These are phyloP conservation scores for Dallia pectoralis DNA, from an alignment of 2,797 vertebrate genomes.

Conservation along the genomic window DNA sequence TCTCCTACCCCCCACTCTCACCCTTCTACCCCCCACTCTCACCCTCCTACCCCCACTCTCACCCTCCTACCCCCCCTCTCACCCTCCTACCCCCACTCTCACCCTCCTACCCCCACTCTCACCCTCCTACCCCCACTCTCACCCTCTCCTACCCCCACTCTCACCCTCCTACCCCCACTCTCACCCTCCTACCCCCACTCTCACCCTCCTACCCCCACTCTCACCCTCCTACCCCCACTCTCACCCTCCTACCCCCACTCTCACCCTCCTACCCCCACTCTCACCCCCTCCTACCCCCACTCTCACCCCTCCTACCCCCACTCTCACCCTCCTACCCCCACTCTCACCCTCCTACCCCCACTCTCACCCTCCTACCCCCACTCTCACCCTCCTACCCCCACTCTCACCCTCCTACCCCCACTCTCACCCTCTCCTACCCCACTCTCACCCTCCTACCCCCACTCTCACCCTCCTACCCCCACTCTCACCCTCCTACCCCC, in stretches of 20 bases:
- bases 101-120: conserved; percentile 40
- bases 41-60: too few species aligned
- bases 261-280: background rate
- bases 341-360: too few species aligned
- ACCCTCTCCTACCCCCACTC: too few species aligned
- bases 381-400: too few species aligned
- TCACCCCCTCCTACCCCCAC: background rate
- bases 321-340: too few species aligned
- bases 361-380: too few species aligned
- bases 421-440: background rate
- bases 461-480: too few species aligned
- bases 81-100: conserved; percentile 38
- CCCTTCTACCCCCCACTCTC: background rate
- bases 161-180: too few species aligned
- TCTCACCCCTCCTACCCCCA: background rate
- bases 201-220: too few species aligned
- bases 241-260: background rate
- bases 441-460: background rate
- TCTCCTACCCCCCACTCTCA: too few species aligned
- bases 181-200: too few species aligned
- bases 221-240: background rate
- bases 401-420: too few species aligned
- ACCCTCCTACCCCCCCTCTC: conserved; percentile 36
- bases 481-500: conserved; percentile 31
- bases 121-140: conserved; percentile 15